Evolutionary conservation across 1,140 invertebrate genomes (phyloP), one percentile per base, ranked within the genome.

Genomic region (Patella vulgata): DNA sequence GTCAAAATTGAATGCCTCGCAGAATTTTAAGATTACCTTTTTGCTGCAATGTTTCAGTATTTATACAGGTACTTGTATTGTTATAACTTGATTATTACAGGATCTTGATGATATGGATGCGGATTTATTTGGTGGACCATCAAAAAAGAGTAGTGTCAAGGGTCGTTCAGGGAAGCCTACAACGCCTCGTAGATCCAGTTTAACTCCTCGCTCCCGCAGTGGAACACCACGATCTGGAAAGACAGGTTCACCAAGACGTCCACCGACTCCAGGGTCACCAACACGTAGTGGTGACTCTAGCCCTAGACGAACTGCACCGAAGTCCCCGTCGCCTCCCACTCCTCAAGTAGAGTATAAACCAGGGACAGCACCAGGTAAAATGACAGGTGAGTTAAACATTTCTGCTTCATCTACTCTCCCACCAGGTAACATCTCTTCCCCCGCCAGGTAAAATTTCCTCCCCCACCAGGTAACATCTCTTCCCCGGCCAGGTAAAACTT

Each of bases 81-180:
- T n/a, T n/a, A n/a, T n/a, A n/a, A n/a, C n/a, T n/a, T n/a, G n/a
- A n/a, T 50, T 33, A n/a, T 60, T 69, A 39, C 54, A 82, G 80
- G 77, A 77, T 56, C 64, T 82, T 14, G 80, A 82, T 71, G 80
- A 82, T 52, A 75, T 82, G 73, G 80, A 82, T 73, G 78, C 78
- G 11, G 74, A 79, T 59, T 60, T 82, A 30, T 82, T 82, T 70
- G 75, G 75, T 36, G 74, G 67, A 21, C 46, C 50, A 12, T 71
- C 73, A 44, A 70, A 69, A 51, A 73, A 73, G 64, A 59, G 60
- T 12, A 75, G 67, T 57, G 50, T 60, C 19, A 70, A 71, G 59
- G 61, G 66, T 6, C 54, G 68, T 3, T 66, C 70, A 58, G 68
- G 66, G 43, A 74, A 72, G 54, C 58, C 57, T 19, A 75, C 64